Base-by-base conservation (phyloP, 1,140 invertebrate genomes). In the Colletes latitarsis region DNA sequence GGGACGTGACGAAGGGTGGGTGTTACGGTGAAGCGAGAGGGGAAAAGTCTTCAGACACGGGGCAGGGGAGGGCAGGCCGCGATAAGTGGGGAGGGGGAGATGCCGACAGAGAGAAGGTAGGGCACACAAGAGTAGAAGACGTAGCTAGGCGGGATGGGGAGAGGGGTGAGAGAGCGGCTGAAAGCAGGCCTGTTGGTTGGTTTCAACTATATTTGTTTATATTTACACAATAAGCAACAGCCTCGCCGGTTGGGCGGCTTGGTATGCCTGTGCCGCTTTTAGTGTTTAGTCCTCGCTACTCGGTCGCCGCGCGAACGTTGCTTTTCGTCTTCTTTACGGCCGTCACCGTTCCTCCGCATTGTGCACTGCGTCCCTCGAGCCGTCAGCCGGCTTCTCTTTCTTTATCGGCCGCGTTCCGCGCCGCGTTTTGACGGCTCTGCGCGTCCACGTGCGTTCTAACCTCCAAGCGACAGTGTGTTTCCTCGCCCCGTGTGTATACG, bases 211-310 rank as follows among this genome's bases (percentile, higher is more conserved):
- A 93, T 93, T 93, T 93, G 92, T 93, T 93, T 93, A 93, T 93
- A 93, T 93, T 93, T 93, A 93, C 92, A 93, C 92, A 93, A 93
- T 92, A 93, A 93, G 92, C 93, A 93, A 93, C 91, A 92, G 92
- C 91, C 90, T 90, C 89, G 90, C 82, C 89, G 88, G 88, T 90
- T 88, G 86, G 83, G 87, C 82, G 82, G 84, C 85, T 84, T 81
- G 83, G 81, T 68, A 88, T 89, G 85, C 88, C 85, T 85, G 83
- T 85, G 86, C 89, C 86, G 90, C 89, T 90, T 92, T 92, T 92
- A 92, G 90, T 91, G 91, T 90, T 93, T 93, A 93, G 92, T 93
- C 88, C 91, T 91, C 90, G 89, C 71, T 86, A 89, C 87, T 90
- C 89, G 91, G 86, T 88, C 89, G 89, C 72, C 86, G 89, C 79